Conservation (phyloP, 2,113 vertebrate genomes). For the Corvus cornix region DNA sequence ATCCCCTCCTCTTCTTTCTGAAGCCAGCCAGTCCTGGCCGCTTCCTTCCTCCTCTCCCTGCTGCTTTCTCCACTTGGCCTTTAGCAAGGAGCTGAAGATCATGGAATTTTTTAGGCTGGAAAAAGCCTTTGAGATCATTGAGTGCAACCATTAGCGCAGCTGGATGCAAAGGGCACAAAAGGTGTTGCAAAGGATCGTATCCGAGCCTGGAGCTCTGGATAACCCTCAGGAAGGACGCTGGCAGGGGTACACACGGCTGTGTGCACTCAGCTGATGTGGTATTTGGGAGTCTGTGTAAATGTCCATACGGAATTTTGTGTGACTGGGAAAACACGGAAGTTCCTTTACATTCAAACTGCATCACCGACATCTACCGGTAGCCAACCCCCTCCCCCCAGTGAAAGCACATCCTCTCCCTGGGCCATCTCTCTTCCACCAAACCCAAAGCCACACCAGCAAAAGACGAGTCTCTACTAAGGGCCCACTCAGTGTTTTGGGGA, state of each 20-base stretch:
- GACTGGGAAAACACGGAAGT: background rate
- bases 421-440: background rate
- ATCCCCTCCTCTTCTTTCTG: background rate
- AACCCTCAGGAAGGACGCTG: background rate
- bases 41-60: background rate
- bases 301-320: background rate
- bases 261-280: fast-evolving
- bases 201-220: fast-evolving
- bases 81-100: background rate
- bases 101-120: background rate
- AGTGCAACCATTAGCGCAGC: background rate
- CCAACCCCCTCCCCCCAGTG: background rate
- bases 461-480: background rate
- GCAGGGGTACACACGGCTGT: fast-evolving
- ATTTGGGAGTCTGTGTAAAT: background rate
- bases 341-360: background rate
- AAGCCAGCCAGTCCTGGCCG: background rate
- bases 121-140: background rate
- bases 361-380: background rate
- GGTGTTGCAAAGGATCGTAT: background rate
- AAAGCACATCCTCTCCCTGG: background rate
- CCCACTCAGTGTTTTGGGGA: background rate
- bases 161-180: background rate
- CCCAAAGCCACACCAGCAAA: fast-evolving
- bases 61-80: background rate